Percentiles rank a stretch among this genome's conserved stretches.
Evolutionary conservation across 37 sponge, comb jelly and placozoan species (phyloP).

Genomic region (Trichoplax adhaerens): DNA sequence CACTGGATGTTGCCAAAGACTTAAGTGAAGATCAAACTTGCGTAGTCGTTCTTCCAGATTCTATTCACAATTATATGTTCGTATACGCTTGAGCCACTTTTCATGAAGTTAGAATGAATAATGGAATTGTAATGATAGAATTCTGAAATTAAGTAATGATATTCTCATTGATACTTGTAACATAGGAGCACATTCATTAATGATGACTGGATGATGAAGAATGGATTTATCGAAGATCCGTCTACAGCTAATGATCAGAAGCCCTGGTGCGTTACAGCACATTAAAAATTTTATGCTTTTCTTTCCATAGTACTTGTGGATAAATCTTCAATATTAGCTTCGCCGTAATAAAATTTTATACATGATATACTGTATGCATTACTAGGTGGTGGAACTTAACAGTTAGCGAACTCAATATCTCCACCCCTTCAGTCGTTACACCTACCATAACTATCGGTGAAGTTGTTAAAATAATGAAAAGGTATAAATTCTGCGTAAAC

Average conservation of each 20-base stretch:
- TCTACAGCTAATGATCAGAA: constrained; percentile 11
- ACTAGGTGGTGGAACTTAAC: too few relatives aligned
- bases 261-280: not conserved
- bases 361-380: too few relatives aligned
- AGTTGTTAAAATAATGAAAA: too few relatives aligned
- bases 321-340: too few relatives aligned
- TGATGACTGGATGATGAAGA: constrained; percentile 77
- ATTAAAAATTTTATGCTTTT: too few relatives aligned
- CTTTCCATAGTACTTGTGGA: too few relatives aligned
- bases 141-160: too few relatives aligned
- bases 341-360: too few relatives aligned
- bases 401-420: too few relatives aligned
- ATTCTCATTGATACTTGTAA: not conserved
- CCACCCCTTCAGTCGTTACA: too few relatives aligned
- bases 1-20: constrained; percentile 49
- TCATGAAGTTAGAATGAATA: not conserved
- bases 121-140: not conserved
- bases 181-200: constrained; percentile 67
- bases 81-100: not conserved
- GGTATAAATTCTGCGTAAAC: too few relatives aligned
- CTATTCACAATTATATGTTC: constrained; percentile 91
- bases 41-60: constrained; percentile 89
- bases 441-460: too few relatives aligned
- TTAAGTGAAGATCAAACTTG: constrained; percentile 75
- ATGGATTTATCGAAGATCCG: constrained; percentile 39